Base-by-base conservation (phyloP, 2,888 invertebrate species). In the Portevinia maculata region DNA sequence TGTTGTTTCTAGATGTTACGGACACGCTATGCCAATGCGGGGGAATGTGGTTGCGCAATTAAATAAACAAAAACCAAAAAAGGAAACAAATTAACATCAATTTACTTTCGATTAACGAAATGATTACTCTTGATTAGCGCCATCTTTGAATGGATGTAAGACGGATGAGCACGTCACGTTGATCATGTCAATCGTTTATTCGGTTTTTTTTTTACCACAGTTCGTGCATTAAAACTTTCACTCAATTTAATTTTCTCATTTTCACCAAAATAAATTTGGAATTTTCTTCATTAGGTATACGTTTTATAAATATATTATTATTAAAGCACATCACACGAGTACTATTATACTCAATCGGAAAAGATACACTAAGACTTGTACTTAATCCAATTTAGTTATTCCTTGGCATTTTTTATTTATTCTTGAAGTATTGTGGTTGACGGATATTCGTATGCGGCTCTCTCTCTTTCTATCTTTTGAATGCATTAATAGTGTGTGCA, bases 111-210 rank as follows among this genome's bases (percentile, higher is more conserved):
- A 83, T 70, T 76, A 83, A 71, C 67, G 71, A 71, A 32, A 30
- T 67, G 81, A 71, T 83, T 83, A 73, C 71, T 67, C 78, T 78
- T 78, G 78, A 83, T 83, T 83, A 83, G 83, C 78, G 78, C 78
- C 83, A 83, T 83, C 73, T 78, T 83, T 78, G 67, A 67, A 41
- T 39, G 55, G 67, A 46, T 65, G 62, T 73, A 59, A 59, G 60
- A 59, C 70, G 17, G 44, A 75, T 81, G 69, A 76, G 34, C 65
- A 53, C 50, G 83, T 83, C 83, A 83, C 78, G 83, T 73, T 83
- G 76, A 83, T 78, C 83, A 78, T 78, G 83, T 78, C 73, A 78
- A 75, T 53, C 74, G 53, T 64, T 55, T 71, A 62, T 64, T 55
- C 41, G 4, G 24, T 17, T 24, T 11, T 50, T 24, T 4, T 19